These are phyloP conservation scores for Noctua fimbriata DNA, from an alignment of 2,888 invertebrate genomes.

Conservation along the genomic window DNA sequence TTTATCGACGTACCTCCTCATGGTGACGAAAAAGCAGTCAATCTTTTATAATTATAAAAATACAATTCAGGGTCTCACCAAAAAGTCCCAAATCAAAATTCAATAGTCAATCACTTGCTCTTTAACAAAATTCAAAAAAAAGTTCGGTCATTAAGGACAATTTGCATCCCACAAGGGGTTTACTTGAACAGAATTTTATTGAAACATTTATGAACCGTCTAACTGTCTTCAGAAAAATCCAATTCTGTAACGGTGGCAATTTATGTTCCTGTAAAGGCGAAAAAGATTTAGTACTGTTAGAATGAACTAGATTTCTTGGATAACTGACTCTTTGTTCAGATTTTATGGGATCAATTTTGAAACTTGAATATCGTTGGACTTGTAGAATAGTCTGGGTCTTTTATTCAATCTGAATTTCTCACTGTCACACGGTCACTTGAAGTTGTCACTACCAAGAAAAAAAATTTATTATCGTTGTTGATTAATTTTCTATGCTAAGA, in stretches of 20 bases:
- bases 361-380: neutral
- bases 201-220: conserved; percentile 39
- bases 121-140: conserved; percentile 22
- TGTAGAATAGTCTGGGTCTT: neutral
- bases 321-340: conserved; percentile 44
- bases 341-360: conserved; percentile 18
- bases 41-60: neutral
- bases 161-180: conserved; percentile 46
- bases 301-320: conserved; percentile 37
- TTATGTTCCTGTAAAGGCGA: conserved; percentile 45
- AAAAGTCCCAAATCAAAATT: neutral
- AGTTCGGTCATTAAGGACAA: conserved; percentile 30
- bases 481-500: neutral
- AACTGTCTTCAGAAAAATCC: conserved; percentile 43
- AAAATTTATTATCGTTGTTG: neutral
- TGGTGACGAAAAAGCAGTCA: neutral
- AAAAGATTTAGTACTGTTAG: conserved; percentile 40
- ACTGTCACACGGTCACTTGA: neutral
- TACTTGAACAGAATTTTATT: conserved; percentile 39
- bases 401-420: neutral
- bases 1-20: neutral
- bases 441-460: neutral
- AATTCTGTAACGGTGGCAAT: conserved; percentile 46
- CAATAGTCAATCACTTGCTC: conserved; percentile 12
- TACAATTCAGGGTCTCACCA: too few relatives aligned